phyloP scores from a whole-genome alignment of 2,797 vertebrate species.

The Semotilus atromaculatus region DNA sequence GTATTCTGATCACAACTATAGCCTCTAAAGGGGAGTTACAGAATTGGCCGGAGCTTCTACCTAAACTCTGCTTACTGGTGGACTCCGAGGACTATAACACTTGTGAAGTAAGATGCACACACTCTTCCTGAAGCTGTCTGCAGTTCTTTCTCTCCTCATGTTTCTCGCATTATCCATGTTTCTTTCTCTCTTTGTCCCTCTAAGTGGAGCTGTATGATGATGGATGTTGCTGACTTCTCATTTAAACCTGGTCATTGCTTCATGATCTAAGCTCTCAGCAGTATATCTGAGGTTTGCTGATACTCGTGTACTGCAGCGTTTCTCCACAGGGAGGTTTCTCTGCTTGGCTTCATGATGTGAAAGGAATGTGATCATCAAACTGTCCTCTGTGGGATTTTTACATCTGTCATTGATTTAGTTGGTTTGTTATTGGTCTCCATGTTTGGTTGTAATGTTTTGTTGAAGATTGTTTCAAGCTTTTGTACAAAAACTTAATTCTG shows the following conservation, averaged over 20 bases:
- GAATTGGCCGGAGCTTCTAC: slow-evolving; percentile 97
- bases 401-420: not conserved
- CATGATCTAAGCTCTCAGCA: not conserved
- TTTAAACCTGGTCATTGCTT: not conserved
- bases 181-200: not conserved
- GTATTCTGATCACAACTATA: slow-evolving; percentile 98
- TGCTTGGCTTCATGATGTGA: not conserved
- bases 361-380: not conserved
- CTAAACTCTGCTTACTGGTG: slow-evolving; percentile 92
- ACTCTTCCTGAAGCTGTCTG: slow-evolving; percentile 5
- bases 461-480: slow-evolving; percentile 20
- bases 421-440: not conserved
- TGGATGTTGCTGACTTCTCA: slow-evolving; percentile 9
- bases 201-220: slow-evolving; percentile 31
- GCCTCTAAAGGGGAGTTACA: slow-evolving; percentile 96
- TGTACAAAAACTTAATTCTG: not conserved
- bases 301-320: not conserved
- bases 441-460: slow-evolving; percentile 13
- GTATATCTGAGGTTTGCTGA: not conserved
- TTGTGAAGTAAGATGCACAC: slow-evolving; percentile 84
- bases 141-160: not conserved
- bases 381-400: not conserved
- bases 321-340: not conserved
- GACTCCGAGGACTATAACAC: slow-evolving; percentile 99
- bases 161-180: not conserved